Percentiles rank a stretch among this genome's conserved stretches.
These are phyloP conservation scores for Sylvilagus bachmani DNA, from an alignment of 2,113 vertebrate genomes.

Conservation along the genomic window DNA sequence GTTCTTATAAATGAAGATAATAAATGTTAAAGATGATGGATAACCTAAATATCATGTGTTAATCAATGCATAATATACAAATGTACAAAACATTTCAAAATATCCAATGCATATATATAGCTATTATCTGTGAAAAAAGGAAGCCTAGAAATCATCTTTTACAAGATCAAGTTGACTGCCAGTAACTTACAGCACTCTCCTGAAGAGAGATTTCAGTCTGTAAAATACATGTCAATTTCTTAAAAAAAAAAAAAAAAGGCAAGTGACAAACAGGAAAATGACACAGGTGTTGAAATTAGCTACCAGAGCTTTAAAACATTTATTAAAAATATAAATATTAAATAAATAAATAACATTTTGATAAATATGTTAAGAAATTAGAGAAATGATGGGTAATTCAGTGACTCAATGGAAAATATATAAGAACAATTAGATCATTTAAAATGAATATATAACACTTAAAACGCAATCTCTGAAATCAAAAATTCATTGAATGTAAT, in stretches of 20 bases:
- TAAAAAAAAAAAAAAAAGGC: background rate
- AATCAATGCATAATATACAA: no score
- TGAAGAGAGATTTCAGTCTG: background rate
- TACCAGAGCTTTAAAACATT: background rate
- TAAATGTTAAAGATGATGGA: no score
- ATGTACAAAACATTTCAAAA: no score
- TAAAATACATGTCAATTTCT: background rate
- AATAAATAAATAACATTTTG: slow-evolving; percentile 10
- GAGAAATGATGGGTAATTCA: background rate
- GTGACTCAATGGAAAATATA: background rate
- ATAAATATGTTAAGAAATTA: background rate
- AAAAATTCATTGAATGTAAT: background rate
- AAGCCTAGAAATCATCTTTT: background rate
- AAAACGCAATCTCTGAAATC: background rate
- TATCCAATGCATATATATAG: no score
- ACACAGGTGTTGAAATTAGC: background rate
- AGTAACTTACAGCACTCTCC: background rate
- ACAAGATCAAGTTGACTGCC: background rate
- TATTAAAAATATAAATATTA: background rate
- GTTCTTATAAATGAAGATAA: no score
- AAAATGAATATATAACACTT: no score
- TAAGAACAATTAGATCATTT: no score
- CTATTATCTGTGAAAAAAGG: no score
- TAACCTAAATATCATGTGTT: no score
- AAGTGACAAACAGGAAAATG: background rate